phyloP scores from a whole-genome alignment of 2,113 vertebrate genomes.

The Hippolais icterina region DNA sequence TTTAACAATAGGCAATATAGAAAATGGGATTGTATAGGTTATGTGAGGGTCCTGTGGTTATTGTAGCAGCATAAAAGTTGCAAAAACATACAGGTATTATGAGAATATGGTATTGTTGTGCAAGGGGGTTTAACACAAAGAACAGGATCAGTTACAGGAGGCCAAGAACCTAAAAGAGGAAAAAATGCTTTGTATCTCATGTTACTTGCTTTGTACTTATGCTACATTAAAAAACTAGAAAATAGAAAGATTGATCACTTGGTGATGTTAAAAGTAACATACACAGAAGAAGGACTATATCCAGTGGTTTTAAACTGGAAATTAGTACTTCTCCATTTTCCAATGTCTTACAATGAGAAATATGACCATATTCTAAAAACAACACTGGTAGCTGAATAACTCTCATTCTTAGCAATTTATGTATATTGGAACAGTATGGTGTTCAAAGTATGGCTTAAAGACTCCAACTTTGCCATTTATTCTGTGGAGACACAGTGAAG shows the following conservation, averaged over 20 bases:
- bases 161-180: not conserved
- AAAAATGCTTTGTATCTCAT: not conserved
- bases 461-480: not conserved
- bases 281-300: not conserved
- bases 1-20: not conserved
- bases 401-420: not conserved
- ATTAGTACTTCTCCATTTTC: not conserved
- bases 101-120: not conserved
- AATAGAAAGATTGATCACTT: not conserved
- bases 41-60: not conserved
- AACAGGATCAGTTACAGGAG: not conserved
- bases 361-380: not conserved
- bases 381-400: not conserved
- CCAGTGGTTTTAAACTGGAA: not conserved
- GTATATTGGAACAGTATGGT: not conserved
- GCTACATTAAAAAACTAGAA: not conserved
- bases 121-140: not conserved
- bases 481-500: not conserved
- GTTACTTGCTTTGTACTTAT: not conserved
- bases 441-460: not conserved
- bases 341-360: not conserved
- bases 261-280: not conserved
- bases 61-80: not conserved
- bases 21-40: not conserved
- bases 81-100: not conserved